phyloP scores from a whole-genome alignment of 1,140 invertebrate genomes.

The Drosophila takahashii region DNA sequence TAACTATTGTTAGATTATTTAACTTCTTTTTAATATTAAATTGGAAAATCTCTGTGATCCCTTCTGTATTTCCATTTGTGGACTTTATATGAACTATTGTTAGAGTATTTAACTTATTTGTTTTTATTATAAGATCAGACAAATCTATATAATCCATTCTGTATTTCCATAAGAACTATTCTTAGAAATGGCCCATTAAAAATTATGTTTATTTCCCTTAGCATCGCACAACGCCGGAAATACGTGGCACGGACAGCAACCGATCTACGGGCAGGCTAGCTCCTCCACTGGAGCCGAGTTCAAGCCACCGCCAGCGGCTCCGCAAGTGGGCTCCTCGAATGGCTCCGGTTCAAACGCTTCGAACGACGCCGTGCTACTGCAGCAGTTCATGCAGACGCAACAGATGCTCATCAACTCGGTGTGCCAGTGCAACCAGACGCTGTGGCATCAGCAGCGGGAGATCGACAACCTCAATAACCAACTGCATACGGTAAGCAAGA shows the following conservation, averaged over 20 bases:
- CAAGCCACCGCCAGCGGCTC: slow-evolving; percentile 10
- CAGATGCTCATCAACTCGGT: slow-evolving; percentile 87
- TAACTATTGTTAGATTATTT: too few species aligned
- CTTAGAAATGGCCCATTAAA: too few species aligned
- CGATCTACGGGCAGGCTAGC: slow-evolving; percentile 38
- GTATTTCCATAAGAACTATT: too few species aligned
- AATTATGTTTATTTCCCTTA: background rate
- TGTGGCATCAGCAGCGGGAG: slow-evolving; percentile 88
- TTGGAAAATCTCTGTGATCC: too few species aligned
- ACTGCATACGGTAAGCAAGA: slow-evolving; percentile 62
- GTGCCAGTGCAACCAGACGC: slow-evolving; percentile 87
- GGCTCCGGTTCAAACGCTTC: slow-evolving; percentile 54
- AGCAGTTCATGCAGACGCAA: slow-evolving; percentile 87
- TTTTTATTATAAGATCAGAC: too few species aligned
- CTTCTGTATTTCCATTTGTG: too few species aligned
- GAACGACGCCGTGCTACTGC: slow-evolving; percentile 83
- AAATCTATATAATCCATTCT: too few species aligned
- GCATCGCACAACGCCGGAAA: slow-evolving; percentile 46
- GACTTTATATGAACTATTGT: too few species aligned
- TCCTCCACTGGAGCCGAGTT: slow-evolving; percentile 24
- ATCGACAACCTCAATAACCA: slow-evolving; percentile 84
- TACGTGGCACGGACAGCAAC: slow-evolving; percentile 56
- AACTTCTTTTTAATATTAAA: too few species aligned
- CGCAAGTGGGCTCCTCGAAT: slow-evolving; percentile 53
- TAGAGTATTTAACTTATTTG: too few species aligned